These are phyloP conservation scores for Melanogrammus aeglefinus DNA, from an alignment of 2,797 vertebrate genomes.

Conservation along the genomic window DNA sequence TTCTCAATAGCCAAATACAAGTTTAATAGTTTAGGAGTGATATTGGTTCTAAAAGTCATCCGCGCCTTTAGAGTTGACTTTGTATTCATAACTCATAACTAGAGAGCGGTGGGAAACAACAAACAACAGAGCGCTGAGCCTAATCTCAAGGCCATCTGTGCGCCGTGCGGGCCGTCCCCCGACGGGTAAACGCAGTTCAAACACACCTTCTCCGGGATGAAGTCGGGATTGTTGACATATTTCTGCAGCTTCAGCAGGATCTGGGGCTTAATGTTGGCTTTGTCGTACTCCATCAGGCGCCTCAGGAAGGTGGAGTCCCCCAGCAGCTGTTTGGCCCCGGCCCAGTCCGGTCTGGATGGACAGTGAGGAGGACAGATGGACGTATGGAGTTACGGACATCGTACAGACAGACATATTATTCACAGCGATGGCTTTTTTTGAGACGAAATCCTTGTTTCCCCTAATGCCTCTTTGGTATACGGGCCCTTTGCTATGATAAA, in stretches of 20 bases:
- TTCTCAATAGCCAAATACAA: neutral
- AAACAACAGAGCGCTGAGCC: neutral
- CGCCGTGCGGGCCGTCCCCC: neutral
- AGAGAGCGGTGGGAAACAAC: neutral
- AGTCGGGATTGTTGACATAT: slow-evolving; percentile 82
- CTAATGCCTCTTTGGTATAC: neutral
- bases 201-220: slow-evolving; percentile 78
- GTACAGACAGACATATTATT: neutral
- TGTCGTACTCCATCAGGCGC: slow-evolving; percentile 79
- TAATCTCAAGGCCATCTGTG: slow-evolving; percentile 10
- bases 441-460: neutral
- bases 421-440: neutral
- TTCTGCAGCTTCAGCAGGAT: slow-evolving; percentile 79
- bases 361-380: slow-evolving; percentile 10
- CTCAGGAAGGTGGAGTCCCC: slow-evolving; percentile 80
- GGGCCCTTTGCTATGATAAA: neutral
- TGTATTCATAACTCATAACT: neutral
- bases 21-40: neutral
- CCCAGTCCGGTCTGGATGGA: slow-evolving; percentile 77
- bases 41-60: neutral
- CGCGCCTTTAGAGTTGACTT: neutral
- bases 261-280: slow-evolving; percentile 82
- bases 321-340: slow-evolving; percentile 80
- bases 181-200: slow-evolving; percentile 16
- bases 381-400: neutral